phyloP scores from a whole-genome alignment of 2,888 invertebrate genomes.

The Pollenia amentaria region DNA sequence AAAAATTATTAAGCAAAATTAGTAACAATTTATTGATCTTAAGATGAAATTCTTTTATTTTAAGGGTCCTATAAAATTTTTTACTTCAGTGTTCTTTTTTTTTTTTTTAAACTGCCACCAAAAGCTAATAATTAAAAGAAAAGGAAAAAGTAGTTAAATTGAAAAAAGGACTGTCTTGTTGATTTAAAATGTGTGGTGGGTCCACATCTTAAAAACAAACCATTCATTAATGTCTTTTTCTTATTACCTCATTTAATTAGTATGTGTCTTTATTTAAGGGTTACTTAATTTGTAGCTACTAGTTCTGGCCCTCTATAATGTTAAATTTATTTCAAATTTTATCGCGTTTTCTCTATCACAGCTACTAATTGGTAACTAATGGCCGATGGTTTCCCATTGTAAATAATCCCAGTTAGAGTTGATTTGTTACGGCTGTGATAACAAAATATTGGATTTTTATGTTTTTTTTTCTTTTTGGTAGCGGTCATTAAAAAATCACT shows the following conservation, averaged over 20 bases:
- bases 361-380: constrained; percentile 68
- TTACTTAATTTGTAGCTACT: constrained; percentile 34
- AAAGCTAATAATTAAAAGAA: not conserved
- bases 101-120: constrained; percentile 15
- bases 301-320: not conserved
- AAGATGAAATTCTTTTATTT: constrained; percentile 30
- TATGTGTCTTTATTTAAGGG: constrained; percentile 27
- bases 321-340: constrained; percentile 7
- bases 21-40: constrained; percentile 52
- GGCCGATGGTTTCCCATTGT: constrained; percentile 3
- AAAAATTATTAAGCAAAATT: constrained; percentile 37
- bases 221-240: constrained; percentile 22
- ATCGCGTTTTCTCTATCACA: constrained; percentile 52
- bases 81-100: not conserved
- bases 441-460: constrained; percentile 34
- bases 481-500: constrained; percentile 8
- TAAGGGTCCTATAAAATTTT: constrained; percentile 33
- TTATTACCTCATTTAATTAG: constrained; percentile 33
- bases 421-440: constrained; percentile 60
- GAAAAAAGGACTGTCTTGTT: constrained; percentile 35
- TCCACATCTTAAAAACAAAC: constrained; percentile 14
- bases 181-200: constrained; percentile 34
- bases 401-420: not conserved
- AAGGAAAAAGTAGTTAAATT: not conserved
- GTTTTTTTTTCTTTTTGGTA: constrained; percentile 2